Percentiles rank a stretch among this genome's conserved stretches.
Evolutionary conservation across 2,113 vertebrate genomes (phyloP).

Genomic region (Seriola rivoliana): DNA sequence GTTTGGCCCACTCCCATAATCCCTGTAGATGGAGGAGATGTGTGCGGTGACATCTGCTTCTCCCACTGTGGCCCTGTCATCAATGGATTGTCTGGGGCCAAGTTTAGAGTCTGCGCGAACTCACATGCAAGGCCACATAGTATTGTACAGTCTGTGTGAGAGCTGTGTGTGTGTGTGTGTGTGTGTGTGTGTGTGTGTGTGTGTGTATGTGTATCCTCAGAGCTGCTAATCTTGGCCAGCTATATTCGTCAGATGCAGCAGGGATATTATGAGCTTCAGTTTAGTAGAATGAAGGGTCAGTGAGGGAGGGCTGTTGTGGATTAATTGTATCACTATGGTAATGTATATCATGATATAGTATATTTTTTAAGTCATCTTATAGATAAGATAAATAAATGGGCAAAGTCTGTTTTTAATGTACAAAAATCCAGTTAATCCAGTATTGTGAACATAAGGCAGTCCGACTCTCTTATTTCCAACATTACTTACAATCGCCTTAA

Average conservation of each 20-base stretch:
- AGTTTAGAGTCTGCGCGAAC: slow-evolving; percentile 29
- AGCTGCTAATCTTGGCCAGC: slow-evolving; percentile 33
- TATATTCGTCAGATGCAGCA: slow-evolving; percentile 6
- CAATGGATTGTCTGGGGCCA: slow-evolving; percentile 33
- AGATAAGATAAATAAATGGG: no score
- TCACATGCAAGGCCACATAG: slow-evolving; percentile 9
- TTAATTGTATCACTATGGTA: background rate
- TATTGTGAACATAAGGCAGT: no score
- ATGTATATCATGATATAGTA: background rate
- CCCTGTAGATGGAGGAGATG: slow-evolving; percentile 62
- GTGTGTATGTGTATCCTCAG: background rate
- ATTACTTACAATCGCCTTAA: background rate
- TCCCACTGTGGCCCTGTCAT: slow-evolving; percentile 56
- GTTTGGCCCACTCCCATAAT: slow-evolving; percentile 68
- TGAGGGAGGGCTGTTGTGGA: background rate
- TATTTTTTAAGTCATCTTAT: no score
- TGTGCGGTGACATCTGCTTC: slow-evolving; percentile 69
- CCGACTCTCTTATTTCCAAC: background rate
- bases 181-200: background rate
- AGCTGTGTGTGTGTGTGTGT: background rate
- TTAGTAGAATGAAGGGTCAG: background rate
- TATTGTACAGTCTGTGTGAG: slow-evolving; percentile 4
- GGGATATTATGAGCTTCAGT: background rate
- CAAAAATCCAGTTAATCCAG: background rate
- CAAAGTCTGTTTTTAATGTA: no score